Evolutionary conservation across 1,140 invertebrate genomes (phyloP), one percentile per base, ranked within the genome.

Genomic region (Drosophila persimilis): DNA sequence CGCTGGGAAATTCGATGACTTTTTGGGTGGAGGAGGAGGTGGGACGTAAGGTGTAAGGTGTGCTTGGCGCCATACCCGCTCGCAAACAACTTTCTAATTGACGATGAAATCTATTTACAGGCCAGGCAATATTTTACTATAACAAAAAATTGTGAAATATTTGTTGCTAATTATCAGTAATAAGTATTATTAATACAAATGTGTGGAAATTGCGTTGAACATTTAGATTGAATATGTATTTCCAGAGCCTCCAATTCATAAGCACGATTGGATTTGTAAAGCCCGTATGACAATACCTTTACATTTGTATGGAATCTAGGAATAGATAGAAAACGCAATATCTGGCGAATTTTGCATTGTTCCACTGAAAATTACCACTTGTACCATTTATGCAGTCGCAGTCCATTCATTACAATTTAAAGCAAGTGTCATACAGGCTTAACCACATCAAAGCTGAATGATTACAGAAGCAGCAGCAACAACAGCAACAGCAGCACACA

Each of bases 51-150:
- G 24, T 13, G 39, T 47, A 31, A 39, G 43, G 24, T 46, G n/a
- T 47, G 26, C 57, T 73, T 55, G 62, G 67, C 78, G 78, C 73
- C 78, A 84, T 61, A 15, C 24, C 4, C 54, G 50, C 54, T 24
- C 29, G 13, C 43, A 73, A 74, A 74, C 77, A 77, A 86, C 81
- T 86, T 85, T 85, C 80, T 77, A 85, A 80, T 86, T 73, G 73
- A 60, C 77, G 80, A 51, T 46, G 2, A 56, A 51, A 60, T 53
- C 63, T 41, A 57, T 66, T 81, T 73, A 71, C 65, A 65, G 61
- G 44, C 45, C 65, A 65, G 61, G 44, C 45, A 57, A 62, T 76
- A 35, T 35, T 35, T 35, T 35, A 35, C 31, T 35, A 35, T 11
- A 13, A 39, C 35, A 39, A 39, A 39, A 39, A 20, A 13, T 39